Percentiles rank a stretch among this genome's conserved stretches.
phyloP scores from a whole-genome alignment of 2,113 vertebrate species.

The Menura novaehollandiae region DNA sequence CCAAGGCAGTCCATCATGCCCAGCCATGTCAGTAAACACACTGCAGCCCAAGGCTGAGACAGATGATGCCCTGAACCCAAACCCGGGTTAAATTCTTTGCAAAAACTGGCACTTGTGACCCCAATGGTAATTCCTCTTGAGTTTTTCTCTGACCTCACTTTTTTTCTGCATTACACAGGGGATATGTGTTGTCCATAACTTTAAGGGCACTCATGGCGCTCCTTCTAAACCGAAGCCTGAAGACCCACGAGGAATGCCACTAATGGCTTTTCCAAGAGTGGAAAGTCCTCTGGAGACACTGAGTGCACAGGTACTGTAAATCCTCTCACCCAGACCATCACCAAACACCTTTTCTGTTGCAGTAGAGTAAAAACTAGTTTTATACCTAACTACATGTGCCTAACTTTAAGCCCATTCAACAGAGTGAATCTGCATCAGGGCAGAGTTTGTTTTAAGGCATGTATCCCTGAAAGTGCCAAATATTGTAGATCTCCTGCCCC shows the following conservation, averaged over 20 bases:
- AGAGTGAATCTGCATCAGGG: not conserved
- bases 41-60: not conserved
- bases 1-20: not conserved
- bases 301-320: constrained; percentile 90
- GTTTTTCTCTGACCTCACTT: not conserved
- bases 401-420: not conserved
- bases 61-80: not conserved
- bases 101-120: not conserved
- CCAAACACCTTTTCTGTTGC: not conserved
- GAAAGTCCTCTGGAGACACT: constrained; percentile 96
- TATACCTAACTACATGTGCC: not conserved
- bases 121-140: not conserved
- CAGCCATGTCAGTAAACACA: not conserved
- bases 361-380: not conserved
- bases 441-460: not conserved
- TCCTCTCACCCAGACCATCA: not conserved
- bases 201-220: constrained; percentile 84
- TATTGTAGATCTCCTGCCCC: not conserved
- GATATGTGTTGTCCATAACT: constrained; percentile 96
- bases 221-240: constrained; percentile 88
- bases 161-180: constrained; percentile 72
- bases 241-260: constrained; percentile 87
- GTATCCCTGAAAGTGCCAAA: not conserved
- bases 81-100: not conserved
- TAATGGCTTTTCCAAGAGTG: constrained; percentile 97